A percentile compares a stretch with the other conserved stretches of the same genome.
phyloP scores from a whole-genome alignment of 2,888 invertebrate genomes.

The Ganaspis brasiliensis region DNA sequence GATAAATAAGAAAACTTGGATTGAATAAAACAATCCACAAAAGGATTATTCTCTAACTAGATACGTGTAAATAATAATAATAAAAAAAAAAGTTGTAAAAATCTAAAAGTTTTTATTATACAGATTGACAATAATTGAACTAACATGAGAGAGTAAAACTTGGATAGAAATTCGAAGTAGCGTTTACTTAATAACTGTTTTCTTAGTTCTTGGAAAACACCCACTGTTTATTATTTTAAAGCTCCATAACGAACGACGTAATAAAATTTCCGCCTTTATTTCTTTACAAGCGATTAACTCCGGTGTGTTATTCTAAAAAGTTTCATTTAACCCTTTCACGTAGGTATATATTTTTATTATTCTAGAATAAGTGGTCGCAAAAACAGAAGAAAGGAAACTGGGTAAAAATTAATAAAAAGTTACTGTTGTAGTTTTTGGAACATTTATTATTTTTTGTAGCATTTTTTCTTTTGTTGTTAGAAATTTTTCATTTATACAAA shows the following conservation, averaged over 20 bases:
- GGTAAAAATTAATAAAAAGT: conserved; percentile 18
- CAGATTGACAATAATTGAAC: background rate
- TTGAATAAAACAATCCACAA: background rate
- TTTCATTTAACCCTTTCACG: conserved; percentile 2
- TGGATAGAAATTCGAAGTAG: background rate
- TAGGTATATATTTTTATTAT: conserved; percentile 18
- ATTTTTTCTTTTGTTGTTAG: no score
- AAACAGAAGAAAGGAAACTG: background rate
- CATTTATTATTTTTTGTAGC: background rate
- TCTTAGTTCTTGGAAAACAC: background rate
- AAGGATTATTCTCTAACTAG: no score
- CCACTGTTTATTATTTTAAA: conserved; percentile 10
- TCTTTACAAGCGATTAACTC: conserved; percentile 16
- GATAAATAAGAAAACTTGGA: conserved; percentile 30
- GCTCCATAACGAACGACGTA: background rate
- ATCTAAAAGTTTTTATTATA: no score
- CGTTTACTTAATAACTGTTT: background rate
- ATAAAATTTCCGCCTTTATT: conserved; percentile 17
- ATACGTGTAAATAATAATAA: no score
- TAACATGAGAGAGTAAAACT: background rate
- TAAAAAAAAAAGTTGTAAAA: no score
- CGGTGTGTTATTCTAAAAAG: background rate
- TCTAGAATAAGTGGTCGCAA: conserved; percentile 10
- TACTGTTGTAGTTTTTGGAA: no score
- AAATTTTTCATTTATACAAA: no score